These are phyloP conservation scores for Jordanella pulchra DNA, from an alignment of 2,797 vertebrate genomes.

Conservation along the genomic window DNA sequence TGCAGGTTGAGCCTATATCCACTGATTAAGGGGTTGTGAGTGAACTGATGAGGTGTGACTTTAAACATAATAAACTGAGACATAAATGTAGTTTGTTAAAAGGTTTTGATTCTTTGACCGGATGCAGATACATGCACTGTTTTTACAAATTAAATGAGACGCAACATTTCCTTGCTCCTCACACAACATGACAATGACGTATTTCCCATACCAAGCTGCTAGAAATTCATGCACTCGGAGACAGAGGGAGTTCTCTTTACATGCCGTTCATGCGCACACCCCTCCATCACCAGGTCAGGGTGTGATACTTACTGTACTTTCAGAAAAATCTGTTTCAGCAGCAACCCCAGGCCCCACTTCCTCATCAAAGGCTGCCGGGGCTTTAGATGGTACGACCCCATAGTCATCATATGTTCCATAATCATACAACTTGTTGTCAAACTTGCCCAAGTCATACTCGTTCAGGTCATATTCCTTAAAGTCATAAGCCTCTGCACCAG, in stretches of 20 bases:
- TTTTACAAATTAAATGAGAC: constrained; percentile 6
- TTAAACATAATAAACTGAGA: background rate
- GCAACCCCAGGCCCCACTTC: constrained; percentile 95
- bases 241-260: constrained; percentile 27
- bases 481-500: constrained; percentile 74
- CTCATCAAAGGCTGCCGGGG: constrained; percentile 80
- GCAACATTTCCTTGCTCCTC: constrained; percentile 23
- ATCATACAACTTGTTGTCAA: constrained; percentile 86
- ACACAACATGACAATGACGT: constrained; percentile 60
- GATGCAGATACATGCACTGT: constrained; percentile 37
- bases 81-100: background rate
- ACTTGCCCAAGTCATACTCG: constrained; percentile 79
- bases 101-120: constrained; percentile 2
- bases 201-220: constrained; percentile 65
- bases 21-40: constrained; percentile 13
- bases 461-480: constrained; percentile 84
- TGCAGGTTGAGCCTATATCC: constrained; percentile 3
- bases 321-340: constrained; percentile 92
- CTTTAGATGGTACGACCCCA: constrained; percentile 85
- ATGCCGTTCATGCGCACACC: constrained; percentile 61
- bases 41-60: constrained; percentile 9
- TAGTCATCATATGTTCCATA: constrained; percentile 95
- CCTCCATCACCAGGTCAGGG: constrained; percentile 29
- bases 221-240: constrained; percentile 47
- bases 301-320: constrained; percentile 89